Conservation (phyloP, 2,888 invertebrate species). For the Tridacna crocea region DNA sequence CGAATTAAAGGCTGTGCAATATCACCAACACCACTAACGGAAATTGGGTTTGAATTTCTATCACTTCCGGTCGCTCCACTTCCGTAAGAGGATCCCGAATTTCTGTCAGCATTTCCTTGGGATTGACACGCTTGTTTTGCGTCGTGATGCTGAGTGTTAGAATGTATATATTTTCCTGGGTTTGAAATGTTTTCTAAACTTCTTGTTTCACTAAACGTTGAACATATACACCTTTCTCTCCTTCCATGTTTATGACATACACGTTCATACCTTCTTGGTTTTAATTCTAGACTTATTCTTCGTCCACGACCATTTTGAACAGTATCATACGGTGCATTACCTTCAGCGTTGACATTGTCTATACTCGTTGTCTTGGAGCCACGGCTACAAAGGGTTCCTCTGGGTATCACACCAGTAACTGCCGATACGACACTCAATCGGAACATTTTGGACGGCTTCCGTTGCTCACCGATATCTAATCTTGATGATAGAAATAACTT, state of each 20-base stretch:
- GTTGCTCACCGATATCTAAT: slow-evolving; percentile 4
- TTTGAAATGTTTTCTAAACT: slow-evolving; percentile 12
- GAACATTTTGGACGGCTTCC: slow-evolving; percentile 21
- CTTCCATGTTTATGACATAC: neutral
- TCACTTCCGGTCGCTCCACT: slow-evolving; percentile 28
- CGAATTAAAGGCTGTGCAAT: slow-evolving; percentile 4
- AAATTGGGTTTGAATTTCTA: slow-evolving; percentile 11
- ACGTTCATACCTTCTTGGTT: neutral
- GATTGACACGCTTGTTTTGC: neutral
- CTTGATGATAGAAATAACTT: slow-evolving; percentile 43
- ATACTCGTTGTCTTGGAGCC: slow-evolving; percentile 32
- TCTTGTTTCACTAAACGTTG: neutral
- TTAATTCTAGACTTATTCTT: slow-evolving; percentile 12
- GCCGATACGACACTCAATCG: slow-evolving; percentile 46
- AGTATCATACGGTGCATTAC: neutral
- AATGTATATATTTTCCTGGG: neutral
- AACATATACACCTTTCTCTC: neutral
- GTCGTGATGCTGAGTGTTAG: neutral
- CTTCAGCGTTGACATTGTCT: slow-evolving; percentile 19
- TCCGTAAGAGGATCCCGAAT: slow-evolving; percentile 18
- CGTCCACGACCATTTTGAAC: slow-evolving; percentile 2
- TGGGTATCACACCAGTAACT: slow-evolving; percentile 43
- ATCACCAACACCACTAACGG: neutral
- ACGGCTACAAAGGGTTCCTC: slow-evolving; percentile 35
- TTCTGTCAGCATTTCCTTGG: neutral